Conservation (phyloP, 2,888 invertebrate genomes). For the Lagria hirta region DNA sequence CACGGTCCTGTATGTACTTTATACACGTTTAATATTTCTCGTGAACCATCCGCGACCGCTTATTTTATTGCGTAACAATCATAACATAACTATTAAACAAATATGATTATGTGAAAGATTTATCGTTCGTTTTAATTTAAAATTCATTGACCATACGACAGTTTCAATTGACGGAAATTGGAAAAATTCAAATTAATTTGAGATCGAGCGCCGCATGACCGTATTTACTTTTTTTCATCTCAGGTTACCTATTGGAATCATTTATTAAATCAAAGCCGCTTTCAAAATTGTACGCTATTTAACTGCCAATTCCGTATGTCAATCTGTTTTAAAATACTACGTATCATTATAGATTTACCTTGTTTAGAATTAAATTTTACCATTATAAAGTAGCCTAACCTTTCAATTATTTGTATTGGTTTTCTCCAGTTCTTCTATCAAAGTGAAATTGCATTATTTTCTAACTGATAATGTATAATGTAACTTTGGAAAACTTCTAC, state of each 20-base stretch:
- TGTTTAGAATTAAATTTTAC: too few species aligned
- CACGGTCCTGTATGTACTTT: slow-evolving; percentile 17
- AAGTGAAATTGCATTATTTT: too few species aligned
- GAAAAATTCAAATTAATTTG: slow-evolving; percentile 20
- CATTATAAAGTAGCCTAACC: too few species aligned
- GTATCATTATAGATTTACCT: too few species aligned
- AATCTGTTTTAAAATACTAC: too few species aligned
- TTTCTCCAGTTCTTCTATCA: too few species aligned
- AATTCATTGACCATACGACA: slow-evolving; percentile 22
- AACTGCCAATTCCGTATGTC: slow-evolving; percentile 18
- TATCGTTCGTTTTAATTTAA: slow-evolving; percentile 23
- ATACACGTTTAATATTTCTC: too few species aligned
- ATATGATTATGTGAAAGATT: slow-evolving; percentile 23
- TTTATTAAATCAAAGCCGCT: slow-evolving; percentile 17
- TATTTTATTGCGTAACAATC: slow-evolving; percentile 25
- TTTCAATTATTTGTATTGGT: too few species aligned
- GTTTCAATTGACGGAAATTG: slow-evolving; percentile 19
- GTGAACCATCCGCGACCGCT: slow-evolving; percentile 8
- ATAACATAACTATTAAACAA: slow-evolving; percentile 24
- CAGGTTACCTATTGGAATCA: slow-evolving; percentile 19
- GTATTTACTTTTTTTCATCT: slow-evolving; percentile 6
- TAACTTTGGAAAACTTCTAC: too few species aligned
- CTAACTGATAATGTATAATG: too few species aligned
- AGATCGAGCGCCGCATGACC: slow-evolving; percentile 4
- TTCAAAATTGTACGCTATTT: slow-evolving; percentile 15